Conservation (phyloP, 2,113 vertebrate genomes). For the Odocoileus virginianus region DNA sequence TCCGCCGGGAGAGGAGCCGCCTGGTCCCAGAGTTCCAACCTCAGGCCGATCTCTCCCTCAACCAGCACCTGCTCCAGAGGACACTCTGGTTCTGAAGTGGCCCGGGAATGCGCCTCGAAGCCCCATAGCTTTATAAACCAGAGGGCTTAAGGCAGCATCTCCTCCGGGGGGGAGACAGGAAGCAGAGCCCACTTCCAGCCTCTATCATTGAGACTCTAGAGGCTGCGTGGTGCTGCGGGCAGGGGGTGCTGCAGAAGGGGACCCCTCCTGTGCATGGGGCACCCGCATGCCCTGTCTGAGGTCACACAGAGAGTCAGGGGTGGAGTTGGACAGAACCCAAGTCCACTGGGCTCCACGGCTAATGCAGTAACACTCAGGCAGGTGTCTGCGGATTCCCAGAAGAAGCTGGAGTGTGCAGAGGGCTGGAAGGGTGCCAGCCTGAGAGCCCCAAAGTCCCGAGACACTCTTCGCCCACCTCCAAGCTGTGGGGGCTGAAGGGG, state of each 20-base stretch:
- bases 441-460: not conserved
- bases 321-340: not conserved
- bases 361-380: not conserved
- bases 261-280: fast-evolving
- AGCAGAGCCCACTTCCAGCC: fast-evolving
- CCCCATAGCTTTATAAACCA: not conserved
- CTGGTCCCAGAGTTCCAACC: not conserved
- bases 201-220: not conserved
- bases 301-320: not conserved
- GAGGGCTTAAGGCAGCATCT: not conserved
- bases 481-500: not conserved
- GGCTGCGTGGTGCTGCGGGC: fast-evolving
- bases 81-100: not conserved
- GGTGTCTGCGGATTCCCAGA: not conserved
- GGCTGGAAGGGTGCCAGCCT: not conserved
- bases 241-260: fast-evolving
- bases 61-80: not conserved
- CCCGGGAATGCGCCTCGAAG: not conserved
- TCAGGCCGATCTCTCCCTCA: not conserved
- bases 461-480: not conserved
- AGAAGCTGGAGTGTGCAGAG: too few species aligned
- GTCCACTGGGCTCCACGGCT: fast-evolving
- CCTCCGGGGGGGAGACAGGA: too few species aligned
- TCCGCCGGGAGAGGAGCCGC: not conserved
- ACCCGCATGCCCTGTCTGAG: fast-evolving